Conservation (phyloP, 1,140 invertebrate species). For the Pseudobourletiella spinata region DNA sequence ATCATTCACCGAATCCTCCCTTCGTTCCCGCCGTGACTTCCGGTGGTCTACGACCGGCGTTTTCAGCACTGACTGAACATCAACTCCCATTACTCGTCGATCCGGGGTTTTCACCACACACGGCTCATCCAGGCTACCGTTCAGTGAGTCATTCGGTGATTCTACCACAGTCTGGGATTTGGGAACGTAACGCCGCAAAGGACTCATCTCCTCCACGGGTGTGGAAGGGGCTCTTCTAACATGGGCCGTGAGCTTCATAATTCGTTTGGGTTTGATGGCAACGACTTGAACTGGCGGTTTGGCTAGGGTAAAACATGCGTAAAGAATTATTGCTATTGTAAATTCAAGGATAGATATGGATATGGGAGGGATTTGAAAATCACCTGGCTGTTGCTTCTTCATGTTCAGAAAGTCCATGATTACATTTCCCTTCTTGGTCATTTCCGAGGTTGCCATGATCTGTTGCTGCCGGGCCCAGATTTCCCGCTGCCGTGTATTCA, state of each 20-base stretch:
- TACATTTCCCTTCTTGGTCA: background rate
- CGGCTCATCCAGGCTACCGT: background rate
- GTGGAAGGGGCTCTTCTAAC: too few species aligned
- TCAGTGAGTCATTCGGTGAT: background rate
- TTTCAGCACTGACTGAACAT: slow-evolving; percentile 2
- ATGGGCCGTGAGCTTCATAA: too few species aligned
- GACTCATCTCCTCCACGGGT: too few species aligned
- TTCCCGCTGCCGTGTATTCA: slow-evolving; percentile 1
- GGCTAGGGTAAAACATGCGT: too few species aligned
- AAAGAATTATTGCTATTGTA: too few species aligned
- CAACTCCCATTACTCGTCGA: background rate
- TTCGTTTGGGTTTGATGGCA: background rate
- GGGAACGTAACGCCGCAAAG: slow-evolving; percentile 2
- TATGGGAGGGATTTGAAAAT: too few species aligned
- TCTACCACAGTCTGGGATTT: background rate
- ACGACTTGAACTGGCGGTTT: background rate
- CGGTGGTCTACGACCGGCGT: background rate
- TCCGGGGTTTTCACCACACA: background rate
- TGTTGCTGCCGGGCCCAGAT: slow-evolving; percentile 10
- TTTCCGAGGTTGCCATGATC: slow-evolving; percentile 5
- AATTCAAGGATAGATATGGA: too few species aligned
- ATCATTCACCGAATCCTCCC: background rate
- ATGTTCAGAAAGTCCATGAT: slow-evolving; percentile 4
- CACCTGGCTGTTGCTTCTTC: background rate
- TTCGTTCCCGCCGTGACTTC: background rate